Evolutionary conservation across 2,888 invertebrate species (phyloP), one percentile per base, ranked within the genome.

Genomic region (Eupithecia subumbrata): DNA sequence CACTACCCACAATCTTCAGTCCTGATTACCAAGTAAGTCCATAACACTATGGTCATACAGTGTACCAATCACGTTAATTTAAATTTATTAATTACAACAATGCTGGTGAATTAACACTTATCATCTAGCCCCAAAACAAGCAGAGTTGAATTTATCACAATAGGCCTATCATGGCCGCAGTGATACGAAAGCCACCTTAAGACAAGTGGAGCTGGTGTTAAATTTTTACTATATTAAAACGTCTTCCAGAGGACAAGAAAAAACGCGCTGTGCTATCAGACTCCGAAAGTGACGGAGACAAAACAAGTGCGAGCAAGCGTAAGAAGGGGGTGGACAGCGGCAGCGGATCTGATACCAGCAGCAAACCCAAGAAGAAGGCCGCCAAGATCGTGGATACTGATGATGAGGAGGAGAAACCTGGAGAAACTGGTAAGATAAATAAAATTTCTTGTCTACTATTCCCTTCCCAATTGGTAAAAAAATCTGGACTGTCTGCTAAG

Each of bases 301-400:
- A 83, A 0, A 93, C 91, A 69, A 84, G 79, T 43, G 87, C 86
- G 0, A 84, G 91, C 9, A 90, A 94, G 79, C 90, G 95, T 73
- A 91, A 95, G 87, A 92, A 95, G 81, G 91, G 93, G 86, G 91
- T 94, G 79, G 91, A 88, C 1, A 89, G 93, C 0, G 95, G 91
- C 71, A 95, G 95, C 67, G 95, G 93, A 0, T 93, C 93, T 0
- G 94, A 95, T 63, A 89, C 92, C 45, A 93, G 92, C 73, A 88
- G 84, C 69, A 94, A 93, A 75, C 92, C 92, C 9, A 92, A 91
- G 78, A 92, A 90, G 86, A 96, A 96, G 81, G 90, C 95, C 12
- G 96, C 95, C 86, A 95, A 95, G 78, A 84, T 96, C 2, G 95
- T 97, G 9, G 97, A 96, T 83, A 96, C 97, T 0, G 97, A 97